These are phyloP conservation scores for Xestia c-nigrum DNA, from an alignment of 2,888 invertebrate species.

Conservation along the genomic window DNA sequence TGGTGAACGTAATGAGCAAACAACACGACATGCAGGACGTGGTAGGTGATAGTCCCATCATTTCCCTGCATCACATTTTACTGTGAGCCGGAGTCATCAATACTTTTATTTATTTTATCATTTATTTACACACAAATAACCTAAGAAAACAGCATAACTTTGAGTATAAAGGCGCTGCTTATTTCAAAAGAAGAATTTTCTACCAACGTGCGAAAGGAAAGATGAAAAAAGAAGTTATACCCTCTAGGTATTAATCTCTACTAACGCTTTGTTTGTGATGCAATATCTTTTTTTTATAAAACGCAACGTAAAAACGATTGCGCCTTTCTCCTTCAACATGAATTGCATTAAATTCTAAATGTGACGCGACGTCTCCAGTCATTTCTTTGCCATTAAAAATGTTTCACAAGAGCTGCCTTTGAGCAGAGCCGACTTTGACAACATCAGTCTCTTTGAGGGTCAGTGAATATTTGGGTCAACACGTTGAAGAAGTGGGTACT, in stretches of 20 bases:
- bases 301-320: neutral
- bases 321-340: neutral
- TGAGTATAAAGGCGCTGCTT: neutral
- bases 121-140: neutral
- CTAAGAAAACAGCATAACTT: neutral
- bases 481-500: slow-evolving; percentile 5
- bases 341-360: too few species aligned
- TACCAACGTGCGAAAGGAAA: neutral
- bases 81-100: neutral
- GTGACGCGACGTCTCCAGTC: slow-evolving; percentile 12
- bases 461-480: slow-evolving; percentile 55
- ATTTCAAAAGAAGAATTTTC: neutral
- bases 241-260: neutral
- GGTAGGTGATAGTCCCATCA: neutral
- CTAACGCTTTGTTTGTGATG: neutral
- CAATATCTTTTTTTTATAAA: neutral
- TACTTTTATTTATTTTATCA: neutral
- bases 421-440: slow-evolving; percentile 45
- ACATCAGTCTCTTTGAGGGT: slow-evolving; percentile 35
- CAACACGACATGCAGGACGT: neutral
- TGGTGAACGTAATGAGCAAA: neutral
- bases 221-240: neutral
- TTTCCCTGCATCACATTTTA: neutral
- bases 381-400: slow-evolving; percentile 42
- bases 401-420: slow-evolving; percentile 29